A percentile compares a stretch with the other conserved stretches of the same genome.
Evolutionary conservation across 2,888 invertebrate species (phyloP).

Genomic region (Coleophora deauratella): DNA sequence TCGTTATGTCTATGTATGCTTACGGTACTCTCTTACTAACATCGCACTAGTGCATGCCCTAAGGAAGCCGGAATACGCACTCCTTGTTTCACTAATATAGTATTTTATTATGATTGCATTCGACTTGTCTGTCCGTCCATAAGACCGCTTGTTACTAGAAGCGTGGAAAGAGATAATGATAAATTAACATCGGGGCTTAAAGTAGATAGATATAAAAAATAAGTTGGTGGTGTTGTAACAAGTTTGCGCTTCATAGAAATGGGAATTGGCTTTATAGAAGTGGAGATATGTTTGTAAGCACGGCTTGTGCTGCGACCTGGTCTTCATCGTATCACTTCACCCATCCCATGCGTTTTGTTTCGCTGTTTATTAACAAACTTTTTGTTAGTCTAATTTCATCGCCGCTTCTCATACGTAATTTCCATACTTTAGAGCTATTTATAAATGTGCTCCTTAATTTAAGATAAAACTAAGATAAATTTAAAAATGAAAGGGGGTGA

Average conservation of each 20-base stretch:
- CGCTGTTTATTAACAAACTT: slow-evolving; percentile 22
- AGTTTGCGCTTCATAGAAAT: slow-evolving; percentile 14
- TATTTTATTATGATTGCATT: slow-evolving; percentile 28
- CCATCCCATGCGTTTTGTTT: slow-evolving; percentile 29
- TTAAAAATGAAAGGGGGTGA: slow-evolving; percentile 19
- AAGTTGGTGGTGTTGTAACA: slow-evolving; percentile 10
- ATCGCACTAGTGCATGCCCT: slow-evolving; percentile 58
- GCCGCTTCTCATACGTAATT: slow-evolving; percentile 41
- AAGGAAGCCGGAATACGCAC: slow-evolving; percentile 23
- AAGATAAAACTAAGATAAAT: slow-evolving; percentile 18
- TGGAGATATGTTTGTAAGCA: slow-evolving; percentile 4
- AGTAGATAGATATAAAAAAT: slow-evolving; percentile 13
- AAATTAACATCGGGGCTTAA: slow-evolving; percentile 17
- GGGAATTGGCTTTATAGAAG: slow-evolving; percentile 10
- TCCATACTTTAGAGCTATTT: slow-evolving; percentile 38
- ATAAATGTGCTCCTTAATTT: slow-evolving; percentile 30
- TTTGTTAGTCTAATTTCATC: slow-evolving; percentile 19
- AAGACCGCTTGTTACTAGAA: slow-evolving; percentile 31
- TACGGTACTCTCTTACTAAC: slow-evolving; percentile 54
- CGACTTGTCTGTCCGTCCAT: slow-evolving; percentile 53
- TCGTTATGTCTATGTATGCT: slow-evolving; percentile 72
- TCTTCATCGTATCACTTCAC: slow-evolving; percentile 25
- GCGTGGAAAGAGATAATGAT: slow-evolving; percentile 13
- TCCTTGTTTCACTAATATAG: slow-evolving; percentile 20
- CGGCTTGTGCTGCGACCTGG: slow-evolving; percentile 23